phyloP scores from a whole-genome alignment of 2,888 invertebrate species.

The Pasiphila rectangulata region DNA sequence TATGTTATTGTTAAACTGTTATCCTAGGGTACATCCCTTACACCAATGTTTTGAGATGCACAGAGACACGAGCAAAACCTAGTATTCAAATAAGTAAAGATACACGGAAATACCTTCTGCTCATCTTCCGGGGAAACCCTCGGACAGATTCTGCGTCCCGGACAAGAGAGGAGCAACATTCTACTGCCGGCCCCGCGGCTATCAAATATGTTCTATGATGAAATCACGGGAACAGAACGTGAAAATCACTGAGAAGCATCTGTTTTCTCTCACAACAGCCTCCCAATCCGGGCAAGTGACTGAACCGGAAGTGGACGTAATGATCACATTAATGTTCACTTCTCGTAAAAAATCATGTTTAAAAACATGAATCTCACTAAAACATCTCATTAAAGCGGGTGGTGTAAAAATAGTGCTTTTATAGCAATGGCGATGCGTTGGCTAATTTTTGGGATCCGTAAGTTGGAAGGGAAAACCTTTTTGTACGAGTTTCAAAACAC shows the following conservation, averaged over 20 bases:
- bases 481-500: no score
- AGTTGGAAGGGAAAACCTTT: not conserved
- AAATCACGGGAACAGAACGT: not conserved
- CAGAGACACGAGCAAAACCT: no score
- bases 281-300: constrained; percentile 13
- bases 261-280: constrained; percentile 8
- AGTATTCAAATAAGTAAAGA: no score
- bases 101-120: no score
- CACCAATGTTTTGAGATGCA: no score
- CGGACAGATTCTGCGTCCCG: no score
- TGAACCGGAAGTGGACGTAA: constrained; percentile 12
- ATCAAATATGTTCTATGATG: not conserved
- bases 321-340: constrained; percentile 31
- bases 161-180: no score
- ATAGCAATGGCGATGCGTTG: not conserved
- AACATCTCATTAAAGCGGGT: constrained; percentile 34
- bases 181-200: no score
- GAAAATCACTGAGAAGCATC: not conserved
- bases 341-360: constrained; percentile 43
- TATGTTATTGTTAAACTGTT: no score
- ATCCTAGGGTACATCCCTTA: no score
- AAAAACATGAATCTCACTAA: constrained; percentile 10
- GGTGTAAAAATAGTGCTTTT: constrained; percentile 33
- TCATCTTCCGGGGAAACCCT: no score
- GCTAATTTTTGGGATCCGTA: not conserved